Percentiles rank a stretch among this genome's conserved stretches.
These are phyloP conservation scores for Macrostomum cliftonense DNA, from an alignment of 2,888 invertebrate genomes.

Conservation along the genomic window DNA sequence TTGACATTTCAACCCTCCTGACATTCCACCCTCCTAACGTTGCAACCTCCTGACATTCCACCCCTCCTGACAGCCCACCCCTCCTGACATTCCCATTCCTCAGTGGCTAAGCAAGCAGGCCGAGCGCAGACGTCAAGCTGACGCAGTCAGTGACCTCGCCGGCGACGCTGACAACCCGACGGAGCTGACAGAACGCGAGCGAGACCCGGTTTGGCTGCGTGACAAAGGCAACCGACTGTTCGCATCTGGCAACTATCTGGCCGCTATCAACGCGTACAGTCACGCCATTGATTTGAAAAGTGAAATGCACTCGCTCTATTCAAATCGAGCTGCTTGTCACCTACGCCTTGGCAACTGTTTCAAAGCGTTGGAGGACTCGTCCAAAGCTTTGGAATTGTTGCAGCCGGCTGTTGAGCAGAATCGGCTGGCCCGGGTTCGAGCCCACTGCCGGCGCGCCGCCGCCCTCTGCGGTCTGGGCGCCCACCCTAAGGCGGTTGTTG, in stretches of 20 bases:
- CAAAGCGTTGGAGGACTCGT: conserved; percentile 48
- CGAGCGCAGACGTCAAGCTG: conserved; percentile 49
- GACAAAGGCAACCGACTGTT: conserved; percentile 63
- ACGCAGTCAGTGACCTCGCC: conserved; percentile 48
- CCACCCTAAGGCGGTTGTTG: no score
- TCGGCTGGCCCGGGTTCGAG: conserved; percentile 50
- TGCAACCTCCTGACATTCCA: no score
- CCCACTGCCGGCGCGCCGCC: conserved; percentile 54
- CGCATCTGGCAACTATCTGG: conserved; percentile 53
- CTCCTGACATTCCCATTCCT: no score
- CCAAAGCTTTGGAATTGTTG: conserved; percentile 53
- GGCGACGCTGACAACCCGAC: neutral
- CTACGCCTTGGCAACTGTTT: conserved; percentile 55
- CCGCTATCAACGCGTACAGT: conserved; percentile 60
- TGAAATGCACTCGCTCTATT: conserved; percentile 49
- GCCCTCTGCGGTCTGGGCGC: conserved; percentile 49
- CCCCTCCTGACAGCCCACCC: no score
- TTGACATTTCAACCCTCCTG: no score
- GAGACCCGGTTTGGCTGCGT: conserved; percentile 60
- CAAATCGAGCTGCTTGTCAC: conserved; percentile 61
- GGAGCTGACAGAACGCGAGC: conserved; percentile 47
- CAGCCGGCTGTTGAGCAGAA: conserved; percentile 55
- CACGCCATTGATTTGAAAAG: conserved; percentile 57
- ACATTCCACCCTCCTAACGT: no score
- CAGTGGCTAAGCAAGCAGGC: conserved; percentile 60